Base-by-base conservation (phyloP, 1,140 invertebrate genomes). In the Drosophila micromelanica region DNA sequence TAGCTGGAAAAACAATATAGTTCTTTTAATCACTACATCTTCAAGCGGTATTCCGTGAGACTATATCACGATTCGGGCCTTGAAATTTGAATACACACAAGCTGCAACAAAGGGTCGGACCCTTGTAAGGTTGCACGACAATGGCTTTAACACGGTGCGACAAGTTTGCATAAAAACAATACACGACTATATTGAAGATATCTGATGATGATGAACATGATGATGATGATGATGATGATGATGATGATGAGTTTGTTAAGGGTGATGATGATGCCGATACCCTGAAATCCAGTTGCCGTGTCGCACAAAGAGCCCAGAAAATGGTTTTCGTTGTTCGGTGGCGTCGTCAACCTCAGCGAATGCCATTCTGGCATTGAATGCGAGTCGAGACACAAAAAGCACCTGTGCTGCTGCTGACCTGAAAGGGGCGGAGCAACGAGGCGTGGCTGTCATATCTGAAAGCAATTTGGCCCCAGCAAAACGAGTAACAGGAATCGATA, bases 401-500 rank as follows among this genome's bases (percentile, higher is more conserved):
- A 60, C 43, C 30, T 64, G 62, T 52, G 55, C 9, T 15, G 54
- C 48, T 15, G 46, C 55, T 71, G 68, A 87, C 84, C 82, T 82
- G 82, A 87, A 89, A 87, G 60, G 68, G 82, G 82, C 78, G 82
- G 82, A 48, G 37, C 65, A 54, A 40, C n/a, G 13, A 65, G 75
- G 60, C 64, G 75, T 72, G 84, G 67, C 78, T 87, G 82, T 87
- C 84, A 87, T 87, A 87, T 87, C 84, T 89, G 84, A 89, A 87
- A 87, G 85, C 85, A 90, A 90, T 89, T 89, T 89, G 77, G 65
- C 12, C 74, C 52, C 49, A 81, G 23, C 51, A 20, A 77, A 86
- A 78, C 81, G 81, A 78, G 84, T 45, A 77, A 89, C 85, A 73
- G 73, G 85, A 90, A 89, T 89, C 84, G 80, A 89, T 89, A 89